Conservation (phyloP, 2,888 invertebrate species). For the Hypolimnas misippus region DNA sequence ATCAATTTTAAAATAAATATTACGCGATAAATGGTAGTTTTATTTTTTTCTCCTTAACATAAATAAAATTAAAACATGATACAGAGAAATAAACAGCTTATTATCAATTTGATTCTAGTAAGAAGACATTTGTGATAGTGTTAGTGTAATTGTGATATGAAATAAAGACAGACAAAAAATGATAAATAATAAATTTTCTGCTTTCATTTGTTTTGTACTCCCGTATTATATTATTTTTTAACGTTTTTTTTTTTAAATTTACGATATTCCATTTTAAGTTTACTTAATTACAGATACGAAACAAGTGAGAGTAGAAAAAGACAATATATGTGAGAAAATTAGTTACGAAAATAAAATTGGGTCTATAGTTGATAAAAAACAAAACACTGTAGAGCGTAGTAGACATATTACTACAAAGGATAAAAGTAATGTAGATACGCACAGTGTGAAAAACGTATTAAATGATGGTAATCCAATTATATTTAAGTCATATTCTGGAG, state of each 20-base stretch:
- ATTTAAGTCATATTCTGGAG: constrained; percentile 50
- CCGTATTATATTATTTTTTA: constrained; percentile 55
- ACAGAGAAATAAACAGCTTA: too few relatives aligned
- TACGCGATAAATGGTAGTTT: constrained; percentile 55
- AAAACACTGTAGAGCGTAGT: constrained; percentile 16
- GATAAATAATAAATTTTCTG: too few relatives aligned
- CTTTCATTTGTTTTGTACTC: constrained; percentile 68
- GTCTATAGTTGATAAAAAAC: constrained; percentile 24
- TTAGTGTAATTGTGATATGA: too few relatives aligned
- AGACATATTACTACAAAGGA: constrained; percentile 3
- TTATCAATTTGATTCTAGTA: constrained; percentile 19
- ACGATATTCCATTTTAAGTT: constrained; percentile 18
- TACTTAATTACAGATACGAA: constrained; percentile 60
- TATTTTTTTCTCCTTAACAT: constrained; percentile 49
- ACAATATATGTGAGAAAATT: constrained; percentile 43
- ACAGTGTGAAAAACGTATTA: constrained; percentile 35
- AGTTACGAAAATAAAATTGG: constrained; percentile 28
- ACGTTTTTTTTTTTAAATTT: background rate
- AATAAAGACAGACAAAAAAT: too few relatives aligned
- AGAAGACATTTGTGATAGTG: too few relatives aligned
- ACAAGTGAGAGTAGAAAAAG: constrained; percentile 50
- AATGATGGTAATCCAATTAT: constrained; percentile 44
- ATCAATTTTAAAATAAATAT: constrained; percentile 21
- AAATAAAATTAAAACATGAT: too few relatives aligned
- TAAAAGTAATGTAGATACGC: constrained; percentile 9